Evolutionary conservation across 2,888 invertebrate species (phyloP).

Genomic region (Agrypnus murinus): DNA sequence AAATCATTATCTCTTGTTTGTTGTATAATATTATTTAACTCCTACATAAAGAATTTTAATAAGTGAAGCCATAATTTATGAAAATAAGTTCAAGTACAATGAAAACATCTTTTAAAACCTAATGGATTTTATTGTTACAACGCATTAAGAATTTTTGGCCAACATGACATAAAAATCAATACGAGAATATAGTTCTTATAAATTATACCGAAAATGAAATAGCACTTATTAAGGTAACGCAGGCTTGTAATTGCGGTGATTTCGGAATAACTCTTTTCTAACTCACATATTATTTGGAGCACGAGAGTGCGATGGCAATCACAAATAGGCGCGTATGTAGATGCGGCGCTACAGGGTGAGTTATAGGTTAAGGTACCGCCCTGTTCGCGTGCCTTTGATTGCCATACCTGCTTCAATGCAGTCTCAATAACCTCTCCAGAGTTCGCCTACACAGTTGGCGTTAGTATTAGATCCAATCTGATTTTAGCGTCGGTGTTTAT

Average conservation of each 20-base stretch:
- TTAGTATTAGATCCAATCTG: conserved; percentile 27
- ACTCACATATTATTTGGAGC: conserved; percentile 33
- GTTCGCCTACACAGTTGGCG: conserved; percentile 27
- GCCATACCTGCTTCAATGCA: conserved; percentile 47
- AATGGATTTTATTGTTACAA: no score
- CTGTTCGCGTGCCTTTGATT: conserved; percentile 49
- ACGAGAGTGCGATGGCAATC: conserved; percentile 45
- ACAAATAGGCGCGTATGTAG: conserved; percentile 45
- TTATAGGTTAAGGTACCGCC: conserved; percentile 44
- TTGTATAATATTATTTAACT: no score
- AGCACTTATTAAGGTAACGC: conserved; percentile 32
- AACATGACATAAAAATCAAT: no score
- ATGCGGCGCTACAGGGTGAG: conserved; percentile 45
- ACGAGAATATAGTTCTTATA: background rate
- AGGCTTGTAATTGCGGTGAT: conserved; percentile 39
- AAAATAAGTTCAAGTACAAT: no score
- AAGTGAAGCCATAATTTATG: no score
- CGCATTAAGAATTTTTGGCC: no score
- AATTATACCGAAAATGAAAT: conserved; percentile 35
- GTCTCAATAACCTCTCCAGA: conserved; percentile 43
- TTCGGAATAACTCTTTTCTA: conserved; percentile 37
- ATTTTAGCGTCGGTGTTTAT: conserved; percentile 30
- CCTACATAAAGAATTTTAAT: no score
- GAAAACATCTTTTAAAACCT: no score
- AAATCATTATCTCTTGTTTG: no score